Conservation (phyloP, 1,140 invertebrate genomes). For the Aculops lycopersici region DNA sequence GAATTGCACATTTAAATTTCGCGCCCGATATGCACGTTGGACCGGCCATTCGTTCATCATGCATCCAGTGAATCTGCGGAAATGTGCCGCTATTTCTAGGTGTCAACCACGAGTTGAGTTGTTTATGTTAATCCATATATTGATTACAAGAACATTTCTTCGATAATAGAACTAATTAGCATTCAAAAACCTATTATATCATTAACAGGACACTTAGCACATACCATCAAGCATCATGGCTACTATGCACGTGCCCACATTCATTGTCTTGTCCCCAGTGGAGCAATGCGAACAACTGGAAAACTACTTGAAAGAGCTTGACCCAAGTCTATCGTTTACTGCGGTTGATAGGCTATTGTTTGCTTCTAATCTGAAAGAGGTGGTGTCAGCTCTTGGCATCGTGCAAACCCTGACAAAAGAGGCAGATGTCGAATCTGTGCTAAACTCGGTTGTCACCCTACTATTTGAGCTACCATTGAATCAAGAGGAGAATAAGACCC, state of each 20-base stretch:
- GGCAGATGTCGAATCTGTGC: conserved; percentile 21
- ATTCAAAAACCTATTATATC: too few relatives aligned
- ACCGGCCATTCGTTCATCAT: too few relatives aligned
- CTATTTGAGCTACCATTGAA: conserved; percentile 54
- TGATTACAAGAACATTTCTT: too few relatives aligned
- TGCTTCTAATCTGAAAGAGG: conserved; percentile 74
- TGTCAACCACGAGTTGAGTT: too few relatives aligned
- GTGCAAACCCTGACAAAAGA: conserved; percentile 34
- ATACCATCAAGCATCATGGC: neutral
- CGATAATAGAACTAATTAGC: too few relatives aligned
- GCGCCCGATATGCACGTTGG: too few relatives aligned
- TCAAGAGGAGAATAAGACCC: conserved; percentile 35
- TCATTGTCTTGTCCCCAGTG: conserved; percentile 16
- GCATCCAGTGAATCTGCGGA: too few relatives aligned
- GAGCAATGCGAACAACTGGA: conserved; percentile 11
- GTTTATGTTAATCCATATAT: too few relatives aligned
- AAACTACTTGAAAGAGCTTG: conserved; percentile 2
- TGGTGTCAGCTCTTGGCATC: conserved; percentile 64
- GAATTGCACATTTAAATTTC: too few relatives aligned
- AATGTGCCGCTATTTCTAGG: too few relatives aligned
- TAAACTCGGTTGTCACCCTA: conserved; percentile 48
- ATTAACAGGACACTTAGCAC: too few relatives aligned
- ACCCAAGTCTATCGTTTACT: conserved; percentile 29
- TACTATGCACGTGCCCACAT: conserved; percentile 17
- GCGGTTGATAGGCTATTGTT: conserved; percentile 51